Percentiles rank a stretch among this genome's conserved stretches.
phyloP scores from a whole-genome alignment of 2,113 vertebrate genomes.

The Megatriorchis doriae region DNA sequence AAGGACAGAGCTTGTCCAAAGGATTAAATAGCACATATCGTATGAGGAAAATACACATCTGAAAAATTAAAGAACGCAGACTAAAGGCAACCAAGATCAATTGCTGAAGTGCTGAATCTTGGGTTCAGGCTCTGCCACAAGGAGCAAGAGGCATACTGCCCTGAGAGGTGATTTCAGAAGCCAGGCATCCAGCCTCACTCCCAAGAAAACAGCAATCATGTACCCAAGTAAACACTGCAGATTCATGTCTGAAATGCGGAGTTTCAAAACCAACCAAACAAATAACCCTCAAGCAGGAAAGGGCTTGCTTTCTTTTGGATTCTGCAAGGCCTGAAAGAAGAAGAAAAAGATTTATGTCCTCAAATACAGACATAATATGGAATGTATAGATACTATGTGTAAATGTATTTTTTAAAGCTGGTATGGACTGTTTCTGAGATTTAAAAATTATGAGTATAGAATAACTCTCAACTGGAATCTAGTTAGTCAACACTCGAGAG shows the following conservation, averaged over 20 bases:
- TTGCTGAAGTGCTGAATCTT: not conserved
- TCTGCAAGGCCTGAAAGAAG: not conserved
- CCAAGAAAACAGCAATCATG: not conserved
- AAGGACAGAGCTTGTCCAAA: not conserved
- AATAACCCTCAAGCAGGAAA: not conserved
- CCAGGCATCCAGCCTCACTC: not conserved
- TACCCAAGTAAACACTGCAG: not conserved
- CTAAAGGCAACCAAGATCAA: not conserved
- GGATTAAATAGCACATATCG: not conserved
- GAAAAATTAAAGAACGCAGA: not conserved
- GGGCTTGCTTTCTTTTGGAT: not conserved
- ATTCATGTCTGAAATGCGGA: not conserved
- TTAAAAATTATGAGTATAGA: not conserved
- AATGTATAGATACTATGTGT: not conserved
- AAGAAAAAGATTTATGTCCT: not conserved
- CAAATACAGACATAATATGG: not conserved
- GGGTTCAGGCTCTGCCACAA: not conserved
- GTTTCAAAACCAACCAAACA: not conserved
- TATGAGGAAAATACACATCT: not conserved
- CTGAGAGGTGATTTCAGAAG: not conserved
- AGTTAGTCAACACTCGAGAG: not conserved
- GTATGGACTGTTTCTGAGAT: not conserved
- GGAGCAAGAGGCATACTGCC: not conserved
- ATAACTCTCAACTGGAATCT: not conserved
- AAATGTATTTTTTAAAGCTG: not conserved